Conservation (phyloP, 1,140 invertebrate genomes). For the Coptotermes formosanus region DNA sequence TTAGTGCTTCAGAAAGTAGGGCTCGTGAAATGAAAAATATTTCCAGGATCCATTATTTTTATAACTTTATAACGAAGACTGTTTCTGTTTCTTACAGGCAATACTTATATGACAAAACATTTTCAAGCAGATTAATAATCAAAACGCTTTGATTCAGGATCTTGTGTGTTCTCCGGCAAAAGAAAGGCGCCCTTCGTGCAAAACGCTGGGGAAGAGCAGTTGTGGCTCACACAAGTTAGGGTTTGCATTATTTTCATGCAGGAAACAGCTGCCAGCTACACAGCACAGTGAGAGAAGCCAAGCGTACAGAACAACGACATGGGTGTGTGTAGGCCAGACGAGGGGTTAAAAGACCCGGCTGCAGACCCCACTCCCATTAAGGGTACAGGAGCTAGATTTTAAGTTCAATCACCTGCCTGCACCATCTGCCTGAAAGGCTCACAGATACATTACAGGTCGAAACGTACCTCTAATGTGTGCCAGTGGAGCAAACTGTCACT, state of each 20-base stretch:
- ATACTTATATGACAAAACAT: neutral
- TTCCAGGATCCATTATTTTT: too few relatives aligned
- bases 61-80: too few relatives aligned
- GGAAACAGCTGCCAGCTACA: conserved; percentile 16
- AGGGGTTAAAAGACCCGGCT: neutral
- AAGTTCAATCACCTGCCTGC: neutral
- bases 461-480: too few relatives aligned
- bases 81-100: too few relatives aligned
- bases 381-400: neutral
- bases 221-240: neutral
- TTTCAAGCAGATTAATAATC: neutral
- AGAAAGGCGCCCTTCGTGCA: neutral
- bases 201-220: neutral
- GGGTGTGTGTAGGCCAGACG: neutral
- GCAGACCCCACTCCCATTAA: neutral
- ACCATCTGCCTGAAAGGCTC: neutral
- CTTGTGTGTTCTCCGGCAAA: too few relatives aligned
- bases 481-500: too few relatives aligned
- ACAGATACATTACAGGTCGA: too few relatives aligned
- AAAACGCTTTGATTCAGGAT: neutral
- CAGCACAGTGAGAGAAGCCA: neutral
- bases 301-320: conserved; percentile 8
- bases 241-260: conserved; percentile 16
- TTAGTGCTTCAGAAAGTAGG: too few relatives aligned
- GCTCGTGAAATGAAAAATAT: too few relatives aligned